Evolutionary conservation across 2,888 invertebrate species (phyloP).

Genomic region (Epinotia nisella): DNA sequence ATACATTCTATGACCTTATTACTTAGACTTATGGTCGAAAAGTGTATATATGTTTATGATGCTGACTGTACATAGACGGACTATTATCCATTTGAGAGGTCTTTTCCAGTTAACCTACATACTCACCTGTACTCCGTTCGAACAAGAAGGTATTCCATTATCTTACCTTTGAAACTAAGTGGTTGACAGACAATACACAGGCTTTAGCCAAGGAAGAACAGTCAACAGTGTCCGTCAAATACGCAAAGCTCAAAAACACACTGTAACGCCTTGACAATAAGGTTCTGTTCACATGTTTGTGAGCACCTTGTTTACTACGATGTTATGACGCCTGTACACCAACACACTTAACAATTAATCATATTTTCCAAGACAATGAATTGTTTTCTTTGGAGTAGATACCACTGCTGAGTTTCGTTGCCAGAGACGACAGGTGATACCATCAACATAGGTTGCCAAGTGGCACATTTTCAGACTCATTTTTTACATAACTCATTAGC

Average conservation of each 20-base stretch:
- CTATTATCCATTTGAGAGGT: too few species aligned
- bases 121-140: too few species aligned
- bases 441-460: slow-evolving; percentile 14
- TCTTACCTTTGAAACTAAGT: background rate
- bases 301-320: background rate
- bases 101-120: too few species aligned
- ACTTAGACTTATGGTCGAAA: too few species aligned
- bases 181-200: background rate
- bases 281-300: background rate
- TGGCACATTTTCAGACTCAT: slow-evolving; percentile 16
- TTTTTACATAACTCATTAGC: background rate
- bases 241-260: background rate
- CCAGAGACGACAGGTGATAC: slow-evolving; percentile 20
- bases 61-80: too few species aligned
- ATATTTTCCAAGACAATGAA: slow-evolving; percentile 5
- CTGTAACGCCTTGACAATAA: background rate
- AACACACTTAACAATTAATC: background rate
- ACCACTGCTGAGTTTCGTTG: background rate
- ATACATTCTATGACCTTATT: too few species aligned
- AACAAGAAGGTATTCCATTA: too few species aligned
- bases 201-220: too few species aligned
- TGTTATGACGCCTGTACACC: background rate
- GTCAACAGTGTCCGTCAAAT: background rate
- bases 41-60: too few species aligned
- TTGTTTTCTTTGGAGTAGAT: slow-evolving; percentile 14